Evolutionary conservation across 2,888 invertebrate genomes (phyloP).

Genomic region (Drosophila rellima): DNA sequence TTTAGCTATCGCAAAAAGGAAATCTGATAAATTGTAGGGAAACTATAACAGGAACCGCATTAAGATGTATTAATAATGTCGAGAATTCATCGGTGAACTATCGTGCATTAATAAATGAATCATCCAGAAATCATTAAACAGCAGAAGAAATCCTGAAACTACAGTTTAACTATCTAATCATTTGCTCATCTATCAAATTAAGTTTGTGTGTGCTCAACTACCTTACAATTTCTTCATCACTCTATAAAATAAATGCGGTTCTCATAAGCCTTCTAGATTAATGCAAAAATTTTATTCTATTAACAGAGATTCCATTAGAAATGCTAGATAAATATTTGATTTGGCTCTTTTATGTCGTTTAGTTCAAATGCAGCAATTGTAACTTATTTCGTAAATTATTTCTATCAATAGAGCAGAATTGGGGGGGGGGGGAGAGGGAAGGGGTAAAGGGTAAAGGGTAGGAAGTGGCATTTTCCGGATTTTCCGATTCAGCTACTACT

Average conservation of each 20-base stretch:
- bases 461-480: constrained; percentile 39
- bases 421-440: not conserved
- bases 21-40: too few relatives aligned
- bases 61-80: not conserved
- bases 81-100: not conserved
- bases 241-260: not conserved
- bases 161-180: too few relatives aligned
- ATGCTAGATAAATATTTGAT: constrained; percentile 12
- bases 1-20: too few relatives aligned
- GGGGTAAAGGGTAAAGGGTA: too few relatives aligned
- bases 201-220: too few relatives aligned
- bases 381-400: constrained; percentile 30
- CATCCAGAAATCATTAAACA: not conserved
- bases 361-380: constrained; percentile 25
- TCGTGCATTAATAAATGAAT: not conserved
- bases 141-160: not conserved
- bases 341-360: constrained; percentile 20
- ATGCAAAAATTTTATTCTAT: not conserved
- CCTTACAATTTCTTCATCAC: not conserved
- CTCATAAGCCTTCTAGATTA: not conserved
- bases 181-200: too few relatives aligned
- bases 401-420: constrained; percentile 23
- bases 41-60: too few relatives aligned
- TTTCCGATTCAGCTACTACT: constrained; percentile 54
- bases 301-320: constrained; percentile 5